phyloP scores from a whole-genome alignment of 2,888 invertebrate genomes.

The Melikaiella ostensackeni region DNA sequence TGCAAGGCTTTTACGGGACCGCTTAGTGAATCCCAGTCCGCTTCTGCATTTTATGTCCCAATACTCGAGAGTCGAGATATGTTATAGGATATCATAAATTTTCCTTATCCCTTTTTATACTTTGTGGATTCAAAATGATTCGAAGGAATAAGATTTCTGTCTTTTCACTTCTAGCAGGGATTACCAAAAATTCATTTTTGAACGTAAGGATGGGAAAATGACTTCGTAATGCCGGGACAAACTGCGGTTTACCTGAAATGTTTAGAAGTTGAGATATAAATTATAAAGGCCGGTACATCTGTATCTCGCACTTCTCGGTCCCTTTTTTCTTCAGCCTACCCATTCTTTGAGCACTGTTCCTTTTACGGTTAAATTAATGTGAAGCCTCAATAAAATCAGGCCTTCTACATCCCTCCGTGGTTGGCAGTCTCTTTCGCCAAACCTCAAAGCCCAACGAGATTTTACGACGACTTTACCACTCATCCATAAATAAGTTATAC shows the following conservation, averaged over 20 bases:
- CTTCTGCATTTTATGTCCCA: too few relatives aligned
- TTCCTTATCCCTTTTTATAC: too few relatives aligned
- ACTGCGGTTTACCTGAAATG: slow-evolving; percentile 37
- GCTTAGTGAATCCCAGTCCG: too few relatives aligned
- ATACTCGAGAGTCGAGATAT: too few relatives aligned
- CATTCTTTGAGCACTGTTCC: slow-evolving; percentile 48
- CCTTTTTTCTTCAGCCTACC: slow-evolving; percentile 43
- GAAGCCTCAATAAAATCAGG: slow-evolving; percentile 59
- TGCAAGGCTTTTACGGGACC: too few relatives aligned
- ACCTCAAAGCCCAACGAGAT: slow-evolving; percentile 49
- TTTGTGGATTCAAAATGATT: too few relatives aligned
- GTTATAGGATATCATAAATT: too few relatives aligned
- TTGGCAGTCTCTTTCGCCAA: slow-evolving; percentile 44
- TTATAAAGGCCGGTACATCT: slow-evolving; percentile 45
- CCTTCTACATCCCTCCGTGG: slow-evolving; percentile 42
- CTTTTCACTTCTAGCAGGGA: too few relatives aligned
- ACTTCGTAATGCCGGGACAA: background rate
- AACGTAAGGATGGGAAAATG: background rate
- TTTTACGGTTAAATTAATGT: slow-evolving; percentile 61
- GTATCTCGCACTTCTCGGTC: slow-evolving; percentile 44
- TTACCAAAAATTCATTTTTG: too few relatives aligned
- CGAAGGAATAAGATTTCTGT: too few relatives aligned
- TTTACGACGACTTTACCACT: slow-evolving; percentile 55
- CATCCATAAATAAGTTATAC: slow-evolving; percentile 39
- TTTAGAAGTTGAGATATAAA: slow-evolving; percentile 38